Conservation (phyloP, 2,888 invertebrate genomes). For the Drosophila austrosaltans region DNA sequence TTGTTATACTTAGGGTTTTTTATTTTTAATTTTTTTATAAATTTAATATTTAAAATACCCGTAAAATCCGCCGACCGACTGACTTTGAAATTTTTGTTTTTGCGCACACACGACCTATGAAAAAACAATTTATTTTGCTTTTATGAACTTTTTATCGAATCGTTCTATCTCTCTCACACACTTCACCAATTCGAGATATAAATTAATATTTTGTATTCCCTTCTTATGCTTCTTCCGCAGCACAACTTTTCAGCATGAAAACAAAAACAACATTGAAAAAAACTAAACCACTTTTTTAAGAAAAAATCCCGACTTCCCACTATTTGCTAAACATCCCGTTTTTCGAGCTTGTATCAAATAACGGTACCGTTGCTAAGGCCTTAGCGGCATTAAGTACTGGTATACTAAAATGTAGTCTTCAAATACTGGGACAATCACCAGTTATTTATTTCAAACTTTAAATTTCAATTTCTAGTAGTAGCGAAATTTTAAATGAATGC, state of each 20-base stretch:
- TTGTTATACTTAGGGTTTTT: constrained; percentile 8
- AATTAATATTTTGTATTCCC: background rate
- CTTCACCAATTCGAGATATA: constrained; percentile 8
- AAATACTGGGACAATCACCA: too few species aligned
- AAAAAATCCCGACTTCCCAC: too few species aligned
- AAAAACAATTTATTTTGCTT: constrained; percentile 1
- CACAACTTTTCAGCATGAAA: constrained; percentile 8
- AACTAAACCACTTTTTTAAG: too few species aligned
- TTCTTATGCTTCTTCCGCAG: background rate
- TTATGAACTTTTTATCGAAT: background rate
- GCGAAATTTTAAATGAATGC: too few species aligned
- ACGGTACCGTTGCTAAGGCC: too few species aligned
- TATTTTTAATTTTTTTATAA: constrained; percentile 61
- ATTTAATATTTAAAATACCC: constrained; percentile 67
- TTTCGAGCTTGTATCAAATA: too few species aligned
- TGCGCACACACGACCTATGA: constrained; percentile 3
- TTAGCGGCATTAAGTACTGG: too few species aligned
- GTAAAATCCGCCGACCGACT: constrained; percentile 67
- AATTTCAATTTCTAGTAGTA: too few species aligned
- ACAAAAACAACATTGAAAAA: constrained; percentile 3
- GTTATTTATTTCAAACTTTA: too few species aligned
- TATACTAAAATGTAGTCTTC: too few species aligned
- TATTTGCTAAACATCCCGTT: too few species aligned
- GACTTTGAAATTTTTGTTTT: constrained; percentile 14
- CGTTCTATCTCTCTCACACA: background rate